A percentile compares a stretch with the other conserved stretches of the same genome.
phyloP scores from a whole-genome alignment of 2,888 invertebrate genomes.

The Antitype chi region DNA sequence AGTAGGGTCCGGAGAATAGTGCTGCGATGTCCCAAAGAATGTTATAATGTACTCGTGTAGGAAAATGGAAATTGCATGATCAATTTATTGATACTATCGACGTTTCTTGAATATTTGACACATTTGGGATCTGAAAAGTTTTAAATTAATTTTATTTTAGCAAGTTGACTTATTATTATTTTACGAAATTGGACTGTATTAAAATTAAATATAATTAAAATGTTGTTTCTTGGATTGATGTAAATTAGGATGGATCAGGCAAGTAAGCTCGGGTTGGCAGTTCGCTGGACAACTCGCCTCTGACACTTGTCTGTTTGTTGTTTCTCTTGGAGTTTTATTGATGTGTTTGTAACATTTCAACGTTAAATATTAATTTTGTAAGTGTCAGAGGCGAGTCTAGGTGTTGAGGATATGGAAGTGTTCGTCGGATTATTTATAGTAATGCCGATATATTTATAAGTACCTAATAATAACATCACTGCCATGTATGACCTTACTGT shows the following conservation, averaged over 20 bases:
- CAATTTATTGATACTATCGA: slow-evolving; percentile 69
- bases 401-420: slow-evolving; percentile 71
- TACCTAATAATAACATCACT: slow-evolving; percentile 87
- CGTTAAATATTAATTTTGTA: slow-evolving; percentile 80
- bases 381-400: slow-evolving; percentile 72
- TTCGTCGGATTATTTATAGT: slow-evolving; percentile 81
- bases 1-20: slow-evolving; percentile 87
- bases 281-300: slow-evolving; percentile 70
- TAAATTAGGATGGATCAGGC: slow-evolving; percentile 77
- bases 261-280: slow-evolving; percentile 82
- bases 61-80: slow-evolving; percentile 74
- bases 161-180: slow-evolving; percentile 65
- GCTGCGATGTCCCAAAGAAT: slow-evolving; percentile 89
- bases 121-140: slow-evolving; percentile 76
- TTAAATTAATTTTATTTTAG: slow-evolving; percentile 68
- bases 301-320: slow-evolving; percentile 82
- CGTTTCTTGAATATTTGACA: slow-evolving; percentile 63
- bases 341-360: slow-evolving; percentile 83
- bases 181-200: slow-evolving; percentile 76
- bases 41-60: slow-evolving; percentile 81
- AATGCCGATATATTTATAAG: slow-evolving; percentile 84
- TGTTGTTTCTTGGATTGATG: slow-evolving; percentile 81
- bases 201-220: slow-evolving; percentile 73
- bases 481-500: slow-evolving; percentile 91
- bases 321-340: slow-evolving; percentile 79